Evolutionary conservation across 2,113 vertebrate species (phyloP).

Genomic region (Xenopus tropicalis): DNA sequence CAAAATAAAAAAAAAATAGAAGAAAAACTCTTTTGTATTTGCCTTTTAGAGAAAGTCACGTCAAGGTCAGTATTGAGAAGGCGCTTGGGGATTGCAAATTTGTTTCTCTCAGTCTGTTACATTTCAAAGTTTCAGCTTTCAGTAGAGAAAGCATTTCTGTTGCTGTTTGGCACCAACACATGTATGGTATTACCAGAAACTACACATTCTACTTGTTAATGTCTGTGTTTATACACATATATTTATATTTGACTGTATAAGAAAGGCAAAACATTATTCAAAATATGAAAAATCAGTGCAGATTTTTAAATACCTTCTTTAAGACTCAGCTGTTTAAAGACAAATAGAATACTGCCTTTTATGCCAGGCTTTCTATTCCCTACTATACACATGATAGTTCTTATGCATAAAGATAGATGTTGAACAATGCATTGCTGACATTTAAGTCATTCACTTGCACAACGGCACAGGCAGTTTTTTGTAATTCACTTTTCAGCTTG

Average conservation of each 20-base stretch:
- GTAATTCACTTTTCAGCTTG: constrained; percentile 61
- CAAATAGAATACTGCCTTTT: constrained; percentile 68
- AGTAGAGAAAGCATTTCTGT: neutral
- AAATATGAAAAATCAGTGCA: no score
- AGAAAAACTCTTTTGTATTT: neutral
- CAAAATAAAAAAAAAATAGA: no score
- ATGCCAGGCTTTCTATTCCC: constrained; percentile 59
- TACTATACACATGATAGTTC: constrained; percentile 63
- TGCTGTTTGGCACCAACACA: neutral
- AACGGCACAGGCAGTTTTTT: constrained; percentile 60
- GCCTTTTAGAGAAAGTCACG: neutral
- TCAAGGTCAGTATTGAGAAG: neutral
- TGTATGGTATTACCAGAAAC: neutral
- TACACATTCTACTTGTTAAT: no score
- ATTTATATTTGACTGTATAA: no score
- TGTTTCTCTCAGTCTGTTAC: constrained; percentile 2
- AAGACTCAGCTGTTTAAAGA: constrained; percentile 60
- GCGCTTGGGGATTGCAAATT: constrained; percentile 1
- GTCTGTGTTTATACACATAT: no score
- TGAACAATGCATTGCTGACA: constrained; percentile 71
- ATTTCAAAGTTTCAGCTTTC: neutral
- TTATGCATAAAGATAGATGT: constrained; percentile 66
- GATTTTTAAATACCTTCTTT: constrained; percentile 45
- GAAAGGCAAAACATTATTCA: no score
- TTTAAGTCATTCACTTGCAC: constrained; percentile 68